These are phyloP conservation scores for Sinocyclocheilus anshuiensis DNA, from an alignment of 2,113 vertebrate genomes.

Conservation along the genomic window DNA sequence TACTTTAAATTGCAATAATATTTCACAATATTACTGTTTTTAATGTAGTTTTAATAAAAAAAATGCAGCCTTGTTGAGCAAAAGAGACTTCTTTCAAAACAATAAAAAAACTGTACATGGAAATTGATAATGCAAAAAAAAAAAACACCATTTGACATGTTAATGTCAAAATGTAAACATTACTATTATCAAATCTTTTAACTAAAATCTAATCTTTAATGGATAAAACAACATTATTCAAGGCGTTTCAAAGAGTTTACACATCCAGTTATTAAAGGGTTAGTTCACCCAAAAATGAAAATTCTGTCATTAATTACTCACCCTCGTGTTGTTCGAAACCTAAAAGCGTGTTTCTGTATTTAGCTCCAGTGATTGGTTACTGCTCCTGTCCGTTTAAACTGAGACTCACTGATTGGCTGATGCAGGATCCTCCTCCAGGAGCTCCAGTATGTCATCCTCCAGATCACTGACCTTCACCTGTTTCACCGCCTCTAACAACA, in stretches of 20 bases:
- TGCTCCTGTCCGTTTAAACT: not conserved
- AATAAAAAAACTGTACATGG: not conserved
- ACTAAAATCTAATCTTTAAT: not conserved
- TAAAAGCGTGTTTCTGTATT: not conserved
- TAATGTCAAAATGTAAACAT: not conserved
- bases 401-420: slow-evolving; percentile 72
- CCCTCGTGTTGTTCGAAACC: too few relatives aligned
- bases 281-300: too few relatives aligned
- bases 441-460: slow-evolving; percentile 91
- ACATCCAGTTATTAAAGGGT: not conserved
- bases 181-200: not conserved
- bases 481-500: slow-evolving; percentile 93
- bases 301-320: too few relatives aligned
- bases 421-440: slow-evolving; percentile 86
- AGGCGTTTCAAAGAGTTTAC: not conserved
- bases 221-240: not conserved
- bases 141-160: not conserved
- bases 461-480: slow-evolving; percentile 95
- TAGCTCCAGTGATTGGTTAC: not conserved
- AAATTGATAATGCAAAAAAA: not conserved
- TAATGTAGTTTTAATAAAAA: too few relatives aligned
- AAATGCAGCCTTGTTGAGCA: not conserved
- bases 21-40: not conserved
- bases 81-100: not conserved
- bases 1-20: not conserved